Percentiles rank a stretch among this genome's conserved stretches.
phyloP scores from a whole-genome alignment of 2,888 invertebrate species.

The Ophraella communa region DNA sequence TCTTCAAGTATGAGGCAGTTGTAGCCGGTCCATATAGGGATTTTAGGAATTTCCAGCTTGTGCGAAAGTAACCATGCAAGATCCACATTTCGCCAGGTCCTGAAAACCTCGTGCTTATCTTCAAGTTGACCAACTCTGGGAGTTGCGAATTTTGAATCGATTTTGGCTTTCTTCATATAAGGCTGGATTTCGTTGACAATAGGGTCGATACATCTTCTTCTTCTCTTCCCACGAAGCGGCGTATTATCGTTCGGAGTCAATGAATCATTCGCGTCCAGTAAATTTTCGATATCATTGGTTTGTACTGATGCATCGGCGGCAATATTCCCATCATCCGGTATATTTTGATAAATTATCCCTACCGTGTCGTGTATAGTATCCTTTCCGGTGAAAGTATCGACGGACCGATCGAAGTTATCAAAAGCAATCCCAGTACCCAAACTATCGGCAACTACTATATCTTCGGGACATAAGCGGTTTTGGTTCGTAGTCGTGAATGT shows the following conservation, averaged over 20 bases:
- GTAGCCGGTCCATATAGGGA: slow-evolving; percentile 10
- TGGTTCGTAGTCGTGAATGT: neutral
- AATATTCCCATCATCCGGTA: slow-evolving; percentile 6
- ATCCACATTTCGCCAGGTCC: neutral
- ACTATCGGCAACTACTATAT: neutral
- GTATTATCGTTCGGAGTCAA: neutral
- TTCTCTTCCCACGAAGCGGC: neutral
- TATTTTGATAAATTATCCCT: slow-evolving; percentile 31
- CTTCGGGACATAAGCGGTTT: neutral
- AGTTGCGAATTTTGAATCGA: slow-evolving; percentile 19
- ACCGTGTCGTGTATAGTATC: slow-evolving; percentile 28
- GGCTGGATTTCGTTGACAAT: slow-evolving; percentile 13
- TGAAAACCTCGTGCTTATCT: neutral
- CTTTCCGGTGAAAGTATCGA: slow-evolving; percentile 25
- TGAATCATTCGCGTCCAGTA: neutral
- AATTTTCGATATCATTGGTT: neutral
- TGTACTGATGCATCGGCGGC: neutral
- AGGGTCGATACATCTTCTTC: slow-evolving; percentile 7
- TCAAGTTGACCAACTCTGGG: neutral
- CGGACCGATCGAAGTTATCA: slow-evolving; percentile 28
- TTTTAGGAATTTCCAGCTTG: neutral
- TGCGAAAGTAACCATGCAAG: slow-evolving; percentile 6
- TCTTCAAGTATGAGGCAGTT: neutral
- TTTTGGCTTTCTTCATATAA: slow-evolving; percentile 11
- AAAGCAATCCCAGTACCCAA: slow-evolving; percentile 19